A percentile compares a stretch with the other conserved stretches of the same genome.
phyloP scores from a whole-genome alignment of 2,888 invertebrate genomes.

The Noctua fimbriata region DNA sequence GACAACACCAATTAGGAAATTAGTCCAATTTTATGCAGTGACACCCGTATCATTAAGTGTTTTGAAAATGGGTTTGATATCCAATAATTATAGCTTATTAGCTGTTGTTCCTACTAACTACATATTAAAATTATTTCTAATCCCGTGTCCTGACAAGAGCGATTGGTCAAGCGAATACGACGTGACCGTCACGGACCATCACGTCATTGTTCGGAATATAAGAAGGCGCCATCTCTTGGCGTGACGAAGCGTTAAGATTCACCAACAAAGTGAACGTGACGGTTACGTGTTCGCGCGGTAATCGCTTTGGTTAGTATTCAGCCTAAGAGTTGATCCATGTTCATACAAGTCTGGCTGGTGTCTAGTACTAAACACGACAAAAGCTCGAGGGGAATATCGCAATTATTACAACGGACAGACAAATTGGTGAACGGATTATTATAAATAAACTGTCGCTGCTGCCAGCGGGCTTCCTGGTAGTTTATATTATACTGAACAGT shows the following conservation, averaged over 20 bases:
- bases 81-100: conserved; percentile 2
- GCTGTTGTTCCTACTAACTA: not conserved
- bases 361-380: not conserved
- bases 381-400: conserved; percentile 35
- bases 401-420: conserved; percentile 32
- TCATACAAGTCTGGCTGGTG: not conserved
- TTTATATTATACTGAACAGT: not conserved
- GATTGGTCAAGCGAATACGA: too few relatives aligned
- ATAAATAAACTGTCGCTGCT: conserved; percentile 14
- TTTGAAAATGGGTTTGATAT: conserved; percentile 17
- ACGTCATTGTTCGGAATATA: not conserved
- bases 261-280: not conserved
- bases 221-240: not conserved
- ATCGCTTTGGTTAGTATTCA: not conserved
- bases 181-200: not conserved
- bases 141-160: not conserved
- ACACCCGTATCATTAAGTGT: conserved; percentile 31
- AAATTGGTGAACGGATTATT: conserved; percentile 26
- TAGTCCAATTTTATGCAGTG: conserved; percentile 8
- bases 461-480: conserved; percentile 27
- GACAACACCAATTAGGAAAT: conserved; percentile 1
- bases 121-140: too few relatives aligned
- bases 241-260: not conserved
- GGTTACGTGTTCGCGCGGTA: not conserved
- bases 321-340: not conserved